phyloP scores from a whole-genome alignment of 2,888 invertebrate species.

The Tenthredo mesomela region DNA sequence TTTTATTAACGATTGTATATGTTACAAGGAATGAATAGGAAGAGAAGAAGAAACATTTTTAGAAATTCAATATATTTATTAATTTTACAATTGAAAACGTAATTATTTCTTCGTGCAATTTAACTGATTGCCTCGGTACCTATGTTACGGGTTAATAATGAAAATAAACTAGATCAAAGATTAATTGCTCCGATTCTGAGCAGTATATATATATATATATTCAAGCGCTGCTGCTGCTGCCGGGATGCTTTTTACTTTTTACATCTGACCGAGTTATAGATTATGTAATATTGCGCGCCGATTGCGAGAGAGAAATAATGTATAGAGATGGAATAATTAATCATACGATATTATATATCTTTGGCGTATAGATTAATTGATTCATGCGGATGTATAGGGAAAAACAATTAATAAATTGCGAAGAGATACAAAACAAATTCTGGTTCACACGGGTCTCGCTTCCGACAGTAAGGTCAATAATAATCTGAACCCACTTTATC shows the following conservation, averaged over 20 bases:
- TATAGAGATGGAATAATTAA: constrained; percentile 32
- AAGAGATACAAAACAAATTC: constrained; percentile 24
- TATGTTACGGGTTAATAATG: not conserved
- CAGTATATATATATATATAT: too few species aligned
- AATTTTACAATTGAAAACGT: not conserved
- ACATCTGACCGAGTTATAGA: constrained; percentile 23
- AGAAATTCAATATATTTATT: not conserved
- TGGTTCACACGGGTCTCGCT: constrained; percentile 28
- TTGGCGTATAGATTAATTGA: constrained; percentile 29
- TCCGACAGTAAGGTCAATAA: constrained; percentile 22
- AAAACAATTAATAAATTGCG: constrained; percentile 38
- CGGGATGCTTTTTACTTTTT: constrained; percentile 32
- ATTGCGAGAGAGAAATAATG: constrained; percentile 18
- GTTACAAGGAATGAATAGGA: too few species aligned
- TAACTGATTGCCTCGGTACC: not conserved
- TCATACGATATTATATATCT: constrained; percentile 31
- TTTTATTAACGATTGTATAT: not conserved
- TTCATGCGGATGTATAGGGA: not conserved
- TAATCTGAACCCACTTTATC: constrained; percentile 12
- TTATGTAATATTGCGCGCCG: constrained; percentile 20
- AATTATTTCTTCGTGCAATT: not conserved
- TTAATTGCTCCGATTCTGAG: constrained; percentile 14
- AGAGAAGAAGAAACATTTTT: not conserved
- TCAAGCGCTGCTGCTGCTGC: not conserved
- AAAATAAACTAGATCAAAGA: constrained; percentile 40